Evolutionary conservation across 1,140 invertebrate genomes (phyloP).

Genomic region (Bombus superbus): DNA sequence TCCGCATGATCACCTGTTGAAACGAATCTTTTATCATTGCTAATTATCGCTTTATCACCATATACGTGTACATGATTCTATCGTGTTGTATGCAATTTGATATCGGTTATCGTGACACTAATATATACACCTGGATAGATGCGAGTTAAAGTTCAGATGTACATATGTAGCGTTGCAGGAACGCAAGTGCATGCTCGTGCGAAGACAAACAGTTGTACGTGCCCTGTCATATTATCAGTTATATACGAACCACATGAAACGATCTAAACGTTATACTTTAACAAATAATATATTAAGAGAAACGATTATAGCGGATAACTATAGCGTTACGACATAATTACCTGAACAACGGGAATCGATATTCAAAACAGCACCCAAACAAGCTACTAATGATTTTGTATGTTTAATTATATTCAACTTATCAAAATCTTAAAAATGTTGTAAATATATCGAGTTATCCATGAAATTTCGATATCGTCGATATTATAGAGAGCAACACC

Average conservation of each 20-base stretch:
- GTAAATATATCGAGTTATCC: not conserved
- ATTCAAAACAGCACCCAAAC: not conserved
- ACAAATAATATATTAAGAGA: not conserved
- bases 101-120: constrained; percentile 2
- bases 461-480: too few species aligned
- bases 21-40: constrained; percentile 36
- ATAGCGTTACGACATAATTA: not conserved
- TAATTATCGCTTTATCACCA: constrained; percentile 40
- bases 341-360: not conserved
- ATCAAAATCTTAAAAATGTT: not conserved
- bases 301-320: not conserved
- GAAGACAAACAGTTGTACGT: constrained; percentile 4
- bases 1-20: constrained; percentile 23
- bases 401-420: not conserved
- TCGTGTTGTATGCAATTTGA: not conserved
- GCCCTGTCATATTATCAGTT: not conserved
- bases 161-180: not conserved
- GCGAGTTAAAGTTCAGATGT: not conserved
- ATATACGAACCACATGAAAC: not conserved
- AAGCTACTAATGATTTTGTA: not conserved
- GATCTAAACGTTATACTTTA: not conserved
- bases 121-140: constrained; percentile 11
- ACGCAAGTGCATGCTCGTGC: not conserved
- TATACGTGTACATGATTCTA: not conserved
- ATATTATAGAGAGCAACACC: too few species aligned